Percentiles rank a stretch among this genome's conserved stretches.
Conservation (phyloP, 2,797 vertebrate species). For the Pangasius krempfi region DNA sequence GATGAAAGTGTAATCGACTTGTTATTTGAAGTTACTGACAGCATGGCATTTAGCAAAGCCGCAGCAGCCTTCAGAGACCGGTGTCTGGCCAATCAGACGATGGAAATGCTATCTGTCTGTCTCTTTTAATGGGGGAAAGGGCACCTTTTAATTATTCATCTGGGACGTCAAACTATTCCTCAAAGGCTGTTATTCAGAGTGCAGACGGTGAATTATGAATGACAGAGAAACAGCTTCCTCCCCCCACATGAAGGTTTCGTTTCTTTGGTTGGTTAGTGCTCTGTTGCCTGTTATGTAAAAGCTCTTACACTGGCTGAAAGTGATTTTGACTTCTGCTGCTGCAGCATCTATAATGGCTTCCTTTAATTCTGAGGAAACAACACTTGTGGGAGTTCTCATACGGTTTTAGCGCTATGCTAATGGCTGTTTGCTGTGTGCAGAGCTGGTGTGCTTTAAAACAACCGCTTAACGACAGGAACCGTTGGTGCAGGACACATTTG, state of each 20-base stretch:
- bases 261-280: slow-evolving; percentile 36
- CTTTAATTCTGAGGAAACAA: slow-evolving; percentile 65
- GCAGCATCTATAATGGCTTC: slow-evolving; percentile 58
- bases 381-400: slow-evolving; percentile 69
- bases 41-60: slow-evolving; percentile 36
- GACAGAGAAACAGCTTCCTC: slow-evolving; percentile 31
- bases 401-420: slow-evolving; percentile 74
- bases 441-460: slow-evolving; percentile 74
- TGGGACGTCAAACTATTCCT: slow-evolving; percentile 53
- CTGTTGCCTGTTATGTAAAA: slow-evolving; percentile 9
- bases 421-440: slow-evolving; percentile 62
- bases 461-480: slow-evolving; percentile 64
- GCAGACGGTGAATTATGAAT: slow-evolving; percentile 57
- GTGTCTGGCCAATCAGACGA: slow-evolving; percentile 15
- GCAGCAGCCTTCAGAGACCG: slow-evolving; percentile 28
- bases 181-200: slow-evolving; percentile 54
- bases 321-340: slow-evolving; percentile 44
- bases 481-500: not conserved
- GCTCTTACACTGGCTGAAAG: slow-evolving; percentile 28
- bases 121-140: slow-evolving; percentile 55
- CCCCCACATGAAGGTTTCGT: slow-evolving; percentile 15
- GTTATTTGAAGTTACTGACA: slow-evolving; percentile 33
- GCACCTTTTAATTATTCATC: slow-evolving; percentile 58
- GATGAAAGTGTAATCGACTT: slow-evolving; percentile 16
- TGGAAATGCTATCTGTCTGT: slow-evolving; percentile 40